These are phyloP conservation scores for Apodemus sylvaticus DNA, from an alignment of 2,113 vertebrate genomes.

Conservation along the genomic window DNA sequence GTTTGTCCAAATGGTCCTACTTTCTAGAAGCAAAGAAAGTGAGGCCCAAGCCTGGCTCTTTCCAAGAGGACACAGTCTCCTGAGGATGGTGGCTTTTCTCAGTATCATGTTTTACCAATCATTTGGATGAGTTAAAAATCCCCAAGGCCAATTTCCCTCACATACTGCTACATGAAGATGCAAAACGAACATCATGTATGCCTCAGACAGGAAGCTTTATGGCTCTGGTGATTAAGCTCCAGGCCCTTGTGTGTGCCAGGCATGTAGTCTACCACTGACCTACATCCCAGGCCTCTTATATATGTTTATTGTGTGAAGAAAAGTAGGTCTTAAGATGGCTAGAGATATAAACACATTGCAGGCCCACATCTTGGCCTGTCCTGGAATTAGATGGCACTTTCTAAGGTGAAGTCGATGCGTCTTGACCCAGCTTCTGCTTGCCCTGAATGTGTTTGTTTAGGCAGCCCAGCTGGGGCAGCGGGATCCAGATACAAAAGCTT, in stretches of 20 bases:
- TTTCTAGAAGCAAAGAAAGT: neutral
- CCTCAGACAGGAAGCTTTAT: neutral
- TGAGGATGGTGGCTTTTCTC: neutral
- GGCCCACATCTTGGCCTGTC: neutral
- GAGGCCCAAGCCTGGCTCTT: neutral
- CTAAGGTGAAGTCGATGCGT: neutral
- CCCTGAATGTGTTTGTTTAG: constrained; percentile 8
- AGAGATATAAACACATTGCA: neutral
- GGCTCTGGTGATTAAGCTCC: neutral
- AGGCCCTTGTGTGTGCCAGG: neutral
- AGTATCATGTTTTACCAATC: constrained; percentile 7
- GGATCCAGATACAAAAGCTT: constrained; percentile 2
- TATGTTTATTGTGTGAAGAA: neutral
- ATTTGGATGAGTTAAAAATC: constrained; percentile 18
- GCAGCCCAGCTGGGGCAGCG: constrained; percentile 48
- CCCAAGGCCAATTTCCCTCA: neutral
- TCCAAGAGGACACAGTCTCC: neutral
- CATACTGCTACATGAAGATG: neutral
- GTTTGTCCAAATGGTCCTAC: neutral
- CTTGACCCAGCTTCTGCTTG: neutral
- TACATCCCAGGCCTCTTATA: neutral
- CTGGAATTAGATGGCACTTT: neutral
- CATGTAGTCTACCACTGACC: neutral
- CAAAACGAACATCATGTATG: constrained; percentile 24
- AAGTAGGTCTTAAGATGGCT: neutral